Conservation (phyloP, 2,888 invertebrate species). For the Ochropacha duplaris region DNA sequence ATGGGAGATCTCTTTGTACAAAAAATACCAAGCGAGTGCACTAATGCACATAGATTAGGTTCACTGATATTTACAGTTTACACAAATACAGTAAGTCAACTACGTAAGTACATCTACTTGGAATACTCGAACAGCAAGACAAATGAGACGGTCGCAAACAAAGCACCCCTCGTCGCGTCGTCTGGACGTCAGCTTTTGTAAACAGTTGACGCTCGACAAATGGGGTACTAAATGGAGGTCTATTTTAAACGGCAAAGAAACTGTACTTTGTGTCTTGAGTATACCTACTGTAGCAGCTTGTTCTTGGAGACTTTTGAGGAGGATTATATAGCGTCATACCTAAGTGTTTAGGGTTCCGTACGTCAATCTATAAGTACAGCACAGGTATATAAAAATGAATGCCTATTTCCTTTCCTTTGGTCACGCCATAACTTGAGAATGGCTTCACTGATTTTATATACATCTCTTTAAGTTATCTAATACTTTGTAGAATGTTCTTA, state of each 20-base stretch:
- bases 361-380: too few relatives aligned
- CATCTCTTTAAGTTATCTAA: too few relatives aligned
- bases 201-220: conserved; percentile 34
- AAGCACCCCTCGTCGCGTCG: conserved; percentile 25
- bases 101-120: background rate
- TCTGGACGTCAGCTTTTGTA: conserved; percentile 31
- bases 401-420: too few relatives aligned
- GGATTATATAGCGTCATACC: too few relatives aligned
- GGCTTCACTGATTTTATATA: too few relatives aligned
- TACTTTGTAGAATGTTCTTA: too few relatives aligned
- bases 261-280: background rate
- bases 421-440: too few relatives aligned
- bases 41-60: conserved; percentile 2
- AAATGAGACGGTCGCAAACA: conserved; percentile 40
- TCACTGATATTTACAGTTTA: conserved; percentile 19
- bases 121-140: conserved; percentile 21
- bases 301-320: background rate
- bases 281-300: background rate
- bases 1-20: too few relatives aligned
- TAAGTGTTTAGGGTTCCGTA: too few relatives aligned
- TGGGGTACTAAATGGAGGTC: conserved; percentile 18
- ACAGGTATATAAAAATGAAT: too few relatives aligned
- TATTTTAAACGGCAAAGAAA: background rate
- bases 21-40: conserved; percentile 14
- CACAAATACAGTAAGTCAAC: background rate